Evolutionary conservation across 2,113 vertebrate species (phyloP).

Genomic region (Xiphophorus hellerii): DNA sequence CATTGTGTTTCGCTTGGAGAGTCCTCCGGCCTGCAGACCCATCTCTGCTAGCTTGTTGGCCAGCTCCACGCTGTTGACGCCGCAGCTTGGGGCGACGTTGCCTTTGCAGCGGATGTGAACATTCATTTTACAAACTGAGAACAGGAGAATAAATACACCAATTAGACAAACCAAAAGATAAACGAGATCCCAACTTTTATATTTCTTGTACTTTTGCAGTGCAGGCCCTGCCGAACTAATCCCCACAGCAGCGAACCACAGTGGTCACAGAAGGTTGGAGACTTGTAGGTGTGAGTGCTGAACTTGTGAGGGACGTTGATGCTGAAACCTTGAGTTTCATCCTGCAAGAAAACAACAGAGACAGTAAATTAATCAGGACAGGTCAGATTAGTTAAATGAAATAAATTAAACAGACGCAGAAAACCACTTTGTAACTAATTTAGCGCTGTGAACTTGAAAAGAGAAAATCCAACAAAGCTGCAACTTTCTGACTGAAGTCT

Average conservation of each 20-base stretch:
- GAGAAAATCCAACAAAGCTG: neutral
- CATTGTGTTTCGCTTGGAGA: slow-evolving; percentile 78
- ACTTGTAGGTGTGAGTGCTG: slow-evolving; percentile 93
- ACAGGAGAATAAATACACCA: slow-evolving; percentile 23
- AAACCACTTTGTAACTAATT: neutral
- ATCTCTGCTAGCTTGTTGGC: slow-evolving; percentile 93
- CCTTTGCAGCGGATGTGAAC: slow-evolving; percentile 94
- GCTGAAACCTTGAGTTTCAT: slow-evolving; percentile 90
- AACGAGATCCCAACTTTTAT: neutral
- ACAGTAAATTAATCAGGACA: neutral
- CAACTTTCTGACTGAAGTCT: neutral
- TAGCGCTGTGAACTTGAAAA: no score
- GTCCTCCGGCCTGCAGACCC: slow-evolving; percentile 91
- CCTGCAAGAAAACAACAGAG: slow-evolving; percentile 68
- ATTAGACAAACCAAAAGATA: neutral
- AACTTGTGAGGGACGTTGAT: slow-evolving; percentile 98
- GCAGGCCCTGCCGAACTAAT: slow-evolving; percentile 91
- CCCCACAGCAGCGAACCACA: slow-evolving; percentile 97
- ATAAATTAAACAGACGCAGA: neutral
- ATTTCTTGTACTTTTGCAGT: slow-evolving; percentile 92
- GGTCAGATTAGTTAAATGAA: neutral
- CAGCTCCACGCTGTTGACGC: slow-evolving; percentile 92
- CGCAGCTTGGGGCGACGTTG: slow-evolving; percentile 94
- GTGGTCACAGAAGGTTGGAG: slow-evolving; percentile 96
- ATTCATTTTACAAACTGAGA: slow-evolving; percentile 95